Base-by-base conservation (phyloP, 2,888 invertebrate genomes). In the Cheilosia vernalis region DNA sequence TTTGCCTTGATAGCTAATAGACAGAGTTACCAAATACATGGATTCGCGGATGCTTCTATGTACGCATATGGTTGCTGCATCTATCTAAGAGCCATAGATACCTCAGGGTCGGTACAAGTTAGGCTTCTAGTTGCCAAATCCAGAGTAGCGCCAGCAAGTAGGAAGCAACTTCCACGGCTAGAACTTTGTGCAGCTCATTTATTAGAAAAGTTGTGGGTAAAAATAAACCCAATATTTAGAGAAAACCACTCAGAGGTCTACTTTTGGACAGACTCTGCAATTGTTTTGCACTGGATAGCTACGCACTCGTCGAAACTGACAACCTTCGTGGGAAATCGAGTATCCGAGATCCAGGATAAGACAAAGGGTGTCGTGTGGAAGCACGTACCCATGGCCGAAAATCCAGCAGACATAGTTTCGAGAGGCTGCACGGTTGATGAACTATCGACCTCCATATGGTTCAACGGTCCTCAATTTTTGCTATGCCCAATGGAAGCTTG, bases 151-250 rank as follows among this genome's bases (percentile, higher is more conserved):
- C 83, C 87, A 0, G 19, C 73, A 19, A 87, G 79, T 33, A 61
- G 67, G 13, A 66, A 30, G n/a, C 82, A 81, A 17, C 24, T 87
- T 13, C 86, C 87, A 0, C 66, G 82, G 4, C 40, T 88, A 13
- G 79, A 86, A 33, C 56, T 84, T 5, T 87, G 73, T 30, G 84
- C n/a, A 15, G n/a, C n/a, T 2, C 53, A 53, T 1, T 27, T 27
- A 24, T 24, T 27, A 4, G 15, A n/a, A 0, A 53, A 24, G 24
- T 24, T 53, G 10, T 33, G 33, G 33, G 33, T 10, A 33, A 33
- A 33, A 9, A 33, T 33, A 2, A 33, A 33, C 0, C 33, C 33
- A 33, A 33, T 55, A 3, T 55, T 55, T 15, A 13, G 4, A 17
- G 44, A 30, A 15, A 30, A 37, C 10, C 33, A 33, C 4, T 56